A percentile compares a stretch with the other conserved stretches of the same genome.
phyloP scores from a whole-genome alignment of 2,113 vertebrate species.

The Fukomys damarensis region DNA sequence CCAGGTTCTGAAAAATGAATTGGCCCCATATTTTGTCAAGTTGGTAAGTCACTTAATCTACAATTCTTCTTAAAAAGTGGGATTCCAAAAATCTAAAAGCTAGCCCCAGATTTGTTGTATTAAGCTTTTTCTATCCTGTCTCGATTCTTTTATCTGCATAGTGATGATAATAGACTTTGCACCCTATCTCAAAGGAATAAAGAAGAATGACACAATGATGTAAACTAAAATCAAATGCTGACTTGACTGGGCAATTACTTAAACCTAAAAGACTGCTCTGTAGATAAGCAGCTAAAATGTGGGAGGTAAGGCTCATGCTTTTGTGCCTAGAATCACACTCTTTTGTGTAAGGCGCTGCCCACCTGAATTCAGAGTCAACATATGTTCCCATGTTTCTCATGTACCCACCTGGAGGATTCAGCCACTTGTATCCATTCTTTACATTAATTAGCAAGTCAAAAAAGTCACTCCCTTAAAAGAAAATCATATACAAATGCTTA shows the following conservation, averaged over 20 bases:
- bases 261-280: constrained; percentile 41
- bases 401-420: neutral
- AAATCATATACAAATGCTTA: neutral
- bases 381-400: neutral
- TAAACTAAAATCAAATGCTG: constrained; percentile 65
- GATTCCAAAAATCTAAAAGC: constrained; percentile 51
- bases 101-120: constrained; percentile 54
- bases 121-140: constrained; percentile 57
- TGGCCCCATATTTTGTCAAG: constrained; percentile 42
- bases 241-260: constrained; percentile 36
- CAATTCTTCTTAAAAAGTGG: constrained; percentile 63
- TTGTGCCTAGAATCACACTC: neutral
- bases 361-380: neutral
- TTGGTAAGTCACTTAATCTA: constrained; percentile 50
- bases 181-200: constrained; percentile 53
- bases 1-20: constrained; percentile 57
- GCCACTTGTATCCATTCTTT: constrained; percentile 16
- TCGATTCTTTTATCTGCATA: constrained; percentile 63
- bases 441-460: constrained; percentile 33
- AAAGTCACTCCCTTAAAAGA: neutral
- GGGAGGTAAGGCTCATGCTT: neutral
- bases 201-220: constrained; percentile 25
- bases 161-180: constrained; percentile 58
- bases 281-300: constrained; percentile 52
- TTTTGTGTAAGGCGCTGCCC: neutral